These are phyloP conservation scores for Belonocnema kinseyi DNA, from an alignment of 1,140 invertebrate genomes.

Conservation along the genomic window DNA sequence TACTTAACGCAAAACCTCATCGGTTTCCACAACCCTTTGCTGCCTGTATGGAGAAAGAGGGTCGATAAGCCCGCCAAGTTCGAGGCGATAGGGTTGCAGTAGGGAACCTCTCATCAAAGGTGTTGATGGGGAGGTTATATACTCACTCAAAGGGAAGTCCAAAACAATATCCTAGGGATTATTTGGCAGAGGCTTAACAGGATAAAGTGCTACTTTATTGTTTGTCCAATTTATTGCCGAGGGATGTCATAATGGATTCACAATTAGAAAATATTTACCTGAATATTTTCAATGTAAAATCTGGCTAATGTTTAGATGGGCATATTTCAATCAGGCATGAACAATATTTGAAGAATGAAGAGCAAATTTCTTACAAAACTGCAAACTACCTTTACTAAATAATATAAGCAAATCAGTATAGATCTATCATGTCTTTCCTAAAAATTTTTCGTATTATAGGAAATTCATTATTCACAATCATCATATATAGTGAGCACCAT, in stretches of 20 bases:
- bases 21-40: slow-evolving; percentile 18
- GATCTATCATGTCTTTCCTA: too few species aligned
- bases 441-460: too few species aligned
- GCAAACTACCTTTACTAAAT: too few species aligned
- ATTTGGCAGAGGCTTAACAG: not conserved
- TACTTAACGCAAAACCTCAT: slow-evolving; percentile 27
- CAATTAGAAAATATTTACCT: too few species aligned
- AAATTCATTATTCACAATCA: too few species aligned
- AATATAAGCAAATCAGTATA: too few species aligned
- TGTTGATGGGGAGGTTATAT: not conserved
- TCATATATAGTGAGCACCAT: too few species aligned
- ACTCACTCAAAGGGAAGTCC: not conserved
- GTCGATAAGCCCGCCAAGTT: not conserved
- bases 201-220: not conserved
- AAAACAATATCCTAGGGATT: not conserved
- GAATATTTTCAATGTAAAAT: too few species aligned
- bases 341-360: too few species aligned
- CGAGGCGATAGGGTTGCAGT: not conserved
- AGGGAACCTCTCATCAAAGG: not conserved
- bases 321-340: too few species aligned
- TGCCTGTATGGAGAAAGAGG: not conserved
- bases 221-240: not conserved
- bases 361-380: too few species aligned
- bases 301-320: too few species aligned
- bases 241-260: not conserved